Base-by-base conservation (phyloP, 2,113 vertebrate species). In the Aphyosemion australe region DNA sequence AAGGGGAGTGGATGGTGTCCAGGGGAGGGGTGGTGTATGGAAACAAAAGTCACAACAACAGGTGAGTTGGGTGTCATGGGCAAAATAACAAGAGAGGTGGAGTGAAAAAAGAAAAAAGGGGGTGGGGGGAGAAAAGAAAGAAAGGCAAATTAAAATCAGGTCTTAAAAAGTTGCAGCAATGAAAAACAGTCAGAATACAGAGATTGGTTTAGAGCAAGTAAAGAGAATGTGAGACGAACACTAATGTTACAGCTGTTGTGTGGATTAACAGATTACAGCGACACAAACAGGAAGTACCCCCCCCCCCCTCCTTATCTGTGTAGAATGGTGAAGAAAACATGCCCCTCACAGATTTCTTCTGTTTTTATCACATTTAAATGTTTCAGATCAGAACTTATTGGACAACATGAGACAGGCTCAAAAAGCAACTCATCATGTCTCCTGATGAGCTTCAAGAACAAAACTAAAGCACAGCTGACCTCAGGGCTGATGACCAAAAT, bases 141-240 rank as follows among this genome's bases (percentile, higher is more conserved):
- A 67, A 76, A 86, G 76, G 64, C 56, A 69, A 89, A 88, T 89
- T 88, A 88, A 91, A 89, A 89, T 45, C 86, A 88, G 80, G 83
- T 87, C 60, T 76, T 78, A 67, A 82, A 74, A 87, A 79, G 77
- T 84, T 76, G 82, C 85, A 84, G 80, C 65, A 86, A 87, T 88
- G 83, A 86, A 79, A 47, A 74, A 90, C 82, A 89, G 69, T 81
- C 78, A 85, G 69, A 81, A 72, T 74, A 78, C 71, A 88, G 73
- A 83, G 78, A 86, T 50, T 63, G 72, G 82, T 68, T 82, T 21
- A 72, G 64, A 84, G 75, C 63, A 78, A 73, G 62, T 56, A 63
- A 69, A 78, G 55, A 76, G 79, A 80, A 69, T n/a, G 76, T 84
- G 84, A 81, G 78, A 85, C 72, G 52, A 59, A 84, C 79, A 82